Conservation (phyloP, 2,797 vertebrate genomes). For the Selene dorsalis region DNA sequence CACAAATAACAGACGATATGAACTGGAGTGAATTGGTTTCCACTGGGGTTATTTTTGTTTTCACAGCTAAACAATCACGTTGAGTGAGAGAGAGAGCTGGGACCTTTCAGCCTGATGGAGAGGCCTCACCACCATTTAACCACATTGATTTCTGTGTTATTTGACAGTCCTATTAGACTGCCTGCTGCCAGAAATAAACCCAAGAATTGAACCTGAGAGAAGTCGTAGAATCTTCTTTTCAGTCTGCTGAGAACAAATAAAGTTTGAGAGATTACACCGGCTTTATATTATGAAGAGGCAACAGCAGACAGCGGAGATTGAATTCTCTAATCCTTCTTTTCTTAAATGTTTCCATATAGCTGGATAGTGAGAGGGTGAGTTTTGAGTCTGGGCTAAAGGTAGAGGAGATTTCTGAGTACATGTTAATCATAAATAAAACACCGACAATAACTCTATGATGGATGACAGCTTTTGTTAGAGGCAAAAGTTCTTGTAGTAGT, state of each 20-base stretch:
- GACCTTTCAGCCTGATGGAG: constrained; percentile 23
- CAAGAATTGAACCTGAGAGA: constrained; percentile 34
- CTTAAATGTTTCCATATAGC: constrained; percentile 8
- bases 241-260: constrained; percentile 30
- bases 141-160: constrained; percentile 59
- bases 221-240: constrained; percentile 24
- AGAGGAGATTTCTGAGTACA: constrained; percentile 3
- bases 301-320: constrained; percentile 23
- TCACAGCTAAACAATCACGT: constrained; percentile 16
- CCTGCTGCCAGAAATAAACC: constrained; percentile 50
- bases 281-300: constrained; percentile 11
- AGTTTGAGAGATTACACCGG: constrained; percentile 42
- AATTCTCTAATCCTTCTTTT: constrained; percentile 33
- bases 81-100: not conserved
- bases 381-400: not conserved
- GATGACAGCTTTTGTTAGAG: constrained; percentile 30
- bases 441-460: constrained; percentile 3
- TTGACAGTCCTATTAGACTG: constrained; percentile 61
- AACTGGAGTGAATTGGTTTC: not conserved
- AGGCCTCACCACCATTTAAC: constrained; percentile 46
- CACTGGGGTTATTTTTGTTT: constrained; percentile 16
- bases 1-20: not conserved
- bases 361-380: constrained; percentile 17
- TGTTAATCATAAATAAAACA: constrained; percentile 35
- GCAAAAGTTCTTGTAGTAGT: constrained; percentile 3